Evolutionary conservation across 1,140 invertebrate genomes (phyloP).

Genomic region (Gryon sp.): DNA sequence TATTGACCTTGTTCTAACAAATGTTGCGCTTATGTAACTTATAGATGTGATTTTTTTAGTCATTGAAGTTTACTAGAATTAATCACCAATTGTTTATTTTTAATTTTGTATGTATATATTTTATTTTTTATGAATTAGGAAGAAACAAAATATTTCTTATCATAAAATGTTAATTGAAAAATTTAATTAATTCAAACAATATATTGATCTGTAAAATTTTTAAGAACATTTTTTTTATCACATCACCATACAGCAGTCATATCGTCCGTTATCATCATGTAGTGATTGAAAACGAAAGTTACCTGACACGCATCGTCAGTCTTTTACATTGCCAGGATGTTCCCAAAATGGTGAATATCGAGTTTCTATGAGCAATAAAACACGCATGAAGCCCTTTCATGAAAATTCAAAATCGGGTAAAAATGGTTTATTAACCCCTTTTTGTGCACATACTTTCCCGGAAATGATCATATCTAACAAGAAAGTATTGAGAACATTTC

Average conservation of each 20-base stretch:
- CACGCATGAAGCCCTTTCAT: background rate
- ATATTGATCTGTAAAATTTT: too few species aligned
- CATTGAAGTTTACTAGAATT: too few species aligned
- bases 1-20: too few species aligned
- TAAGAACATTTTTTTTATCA: too few species aligned
- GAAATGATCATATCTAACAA: constrained; percentile 28
- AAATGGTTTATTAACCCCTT: constrained; percentile 52
- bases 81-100: too few species aligned
- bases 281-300: constrained; percentile 27
- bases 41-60: too few species aligned
- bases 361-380: constrained; percentile 50
- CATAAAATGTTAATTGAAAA: too few species aligned
- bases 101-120: too few species aligned
- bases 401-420: constrained; percentile 15
- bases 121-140: too few species aligned
- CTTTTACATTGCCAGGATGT: constrained; percentile 26
- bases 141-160: too few species aligned
- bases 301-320: constrained; percentile 34
- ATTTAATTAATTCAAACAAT: too few species aligned
- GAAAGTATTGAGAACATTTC: background rate
- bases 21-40: too few species aligned
- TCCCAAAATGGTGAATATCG: constrained; percentile 29
- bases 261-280: constrained; percentile 1
- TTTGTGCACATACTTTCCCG: constrained; percentile 43
- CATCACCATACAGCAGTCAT: background rate